These are phyloP conservation scores for Atethmia centrago DNA, from an alignment of 2,888 invertebrate genomes.

Conservation along the genomic window DNA sequence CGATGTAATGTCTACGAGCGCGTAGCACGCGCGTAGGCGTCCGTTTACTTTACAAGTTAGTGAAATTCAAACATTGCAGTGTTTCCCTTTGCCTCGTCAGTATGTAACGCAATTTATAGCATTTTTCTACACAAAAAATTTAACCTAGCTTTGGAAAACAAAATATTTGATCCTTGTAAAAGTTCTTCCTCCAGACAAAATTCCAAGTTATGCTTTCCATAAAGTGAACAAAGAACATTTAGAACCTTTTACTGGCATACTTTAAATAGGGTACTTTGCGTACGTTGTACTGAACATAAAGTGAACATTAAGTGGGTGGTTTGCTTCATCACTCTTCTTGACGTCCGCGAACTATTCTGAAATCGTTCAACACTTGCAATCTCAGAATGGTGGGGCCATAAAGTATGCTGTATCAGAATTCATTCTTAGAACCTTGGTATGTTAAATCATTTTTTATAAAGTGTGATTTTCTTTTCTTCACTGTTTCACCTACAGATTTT, in stretches of 20 bases:
- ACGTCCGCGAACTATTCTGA: constrained; percentile 69
- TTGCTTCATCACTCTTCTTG: constrained; percentile 72
- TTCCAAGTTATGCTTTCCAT: neutral
- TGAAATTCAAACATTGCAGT: constrained; percentile 6
- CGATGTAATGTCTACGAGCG: constrained; percentile 29
- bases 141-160: neutral
- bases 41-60: constrained; percentile 10
- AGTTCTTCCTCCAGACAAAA: neutral
- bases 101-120: neutral
- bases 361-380: constrained; percentile 65
- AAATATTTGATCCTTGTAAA: constrained; percentile 8
- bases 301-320: constrained; percentile 57
- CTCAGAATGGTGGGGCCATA: constrained; percentile 44
- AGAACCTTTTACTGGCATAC: constrained; percentile 3
- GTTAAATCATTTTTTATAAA: neutral
- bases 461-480: no score
- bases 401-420: constrained; percentile 2
- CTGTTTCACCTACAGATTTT: neutral
- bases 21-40: constrained; percentile 37
- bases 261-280: constrained; percentile 23
- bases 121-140: neutral
- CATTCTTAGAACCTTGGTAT: neutral
- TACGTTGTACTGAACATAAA: constrained; percentile 45
- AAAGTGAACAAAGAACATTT: constrained; percentile 23
- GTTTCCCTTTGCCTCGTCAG: constrained; percentile 8